phyloP scores from a whole-genome alignment of 2,888 invertebrate species.

The Phengaris arion region DNA sequence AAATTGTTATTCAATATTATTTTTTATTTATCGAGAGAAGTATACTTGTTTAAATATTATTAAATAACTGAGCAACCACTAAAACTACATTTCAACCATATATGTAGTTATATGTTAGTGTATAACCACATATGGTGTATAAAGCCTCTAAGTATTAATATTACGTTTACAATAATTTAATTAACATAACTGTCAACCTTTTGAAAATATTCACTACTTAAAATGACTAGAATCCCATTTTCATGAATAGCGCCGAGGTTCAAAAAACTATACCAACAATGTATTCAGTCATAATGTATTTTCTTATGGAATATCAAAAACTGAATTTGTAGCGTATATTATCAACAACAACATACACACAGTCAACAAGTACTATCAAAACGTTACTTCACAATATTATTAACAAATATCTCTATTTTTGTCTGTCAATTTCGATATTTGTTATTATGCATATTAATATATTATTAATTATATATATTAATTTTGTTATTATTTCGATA shows the following conservation, averaged over 20 bases:
- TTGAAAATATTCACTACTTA: conserved; percentile 27
- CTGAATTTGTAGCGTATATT: too few species aligned
- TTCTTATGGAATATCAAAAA: too few species aligned
- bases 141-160: conserved; percentile 13
- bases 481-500: too few species aligned
- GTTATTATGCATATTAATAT: too few species aligned
- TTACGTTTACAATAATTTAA: conserved; percentile 8
- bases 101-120: background rate
- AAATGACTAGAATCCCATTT: conserved; percentile 24
- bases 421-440: too few species aligned
- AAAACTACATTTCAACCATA: background rate
- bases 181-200: background rate
- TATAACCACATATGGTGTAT: background rate
- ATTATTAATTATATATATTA: too few species aligned
- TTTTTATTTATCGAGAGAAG: background rate
- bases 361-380: too few species aligned
- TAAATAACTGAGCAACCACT: background rate
- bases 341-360: too few species aligned
- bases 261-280: conserved; percentile 15
- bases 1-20: background rate
- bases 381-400: too few species aligned
- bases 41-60: background rate
- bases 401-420: too few species aligned
- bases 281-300: background rate
- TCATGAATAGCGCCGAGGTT: background rate